Base-by-base conservation (phyloP, 1,140 invertebrate genomes). In the Philopotamus ludificatus region DNA sequence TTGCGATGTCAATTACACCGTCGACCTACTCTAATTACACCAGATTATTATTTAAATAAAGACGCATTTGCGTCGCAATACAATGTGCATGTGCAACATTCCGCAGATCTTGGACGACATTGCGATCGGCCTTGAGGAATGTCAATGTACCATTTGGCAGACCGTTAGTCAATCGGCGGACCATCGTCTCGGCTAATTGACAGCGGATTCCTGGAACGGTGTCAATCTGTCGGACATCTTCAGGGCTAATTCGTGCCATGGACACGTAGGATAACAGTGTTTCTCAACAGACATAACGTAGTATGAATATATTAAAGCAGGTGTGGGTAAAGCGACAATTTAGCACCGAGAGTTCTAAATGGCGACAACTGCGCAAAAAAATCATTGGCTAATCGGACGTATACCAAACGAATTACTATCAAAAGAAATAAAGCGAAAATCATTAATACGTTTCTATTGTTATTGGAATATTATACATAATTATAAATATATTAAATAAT, bases 161-260 rank as follows among this genome's bases (percentile, higher is more conserved):
- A 34, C 28, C 28, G 28, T 34, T 34, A 7, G 28, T 34, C 28
- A 12, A 3, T 15, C 16, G 47, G 22, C 21, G 47, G 47, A 18
- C 16, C 16, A 21, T 49, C 16, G 47, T 49, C 47, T 4, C 47
- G 47, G 20, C 15, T 21, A 49, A 49, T 49, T 49, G 16, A 49
- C 15, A 2, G 22, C 10, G 20, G 47, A 49, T 49, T 49, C 47
- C 47, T 49, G 47, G 47, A 49, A 49, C 47, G n/a, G 47, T 18
- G n/a, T 49, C 47, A 49, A 49, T 49, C 47, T 47, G 3, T 9
- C 10, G 47, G 22, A 18, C 47, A 49, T 49, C 47, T 20, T 49
- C 47, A 49, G 47, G 3, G 47, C 47, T 49, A 49, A 49, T 49
- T 18, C 22, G 47, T 49, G 47, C 16, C 47, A n/a, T 18, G 47